These are phyloP conservation scores for Spilarctia lutea DNA, from an alignment of 2,888 invertebrate genomes.

Conservation along the genomic window DNA sequence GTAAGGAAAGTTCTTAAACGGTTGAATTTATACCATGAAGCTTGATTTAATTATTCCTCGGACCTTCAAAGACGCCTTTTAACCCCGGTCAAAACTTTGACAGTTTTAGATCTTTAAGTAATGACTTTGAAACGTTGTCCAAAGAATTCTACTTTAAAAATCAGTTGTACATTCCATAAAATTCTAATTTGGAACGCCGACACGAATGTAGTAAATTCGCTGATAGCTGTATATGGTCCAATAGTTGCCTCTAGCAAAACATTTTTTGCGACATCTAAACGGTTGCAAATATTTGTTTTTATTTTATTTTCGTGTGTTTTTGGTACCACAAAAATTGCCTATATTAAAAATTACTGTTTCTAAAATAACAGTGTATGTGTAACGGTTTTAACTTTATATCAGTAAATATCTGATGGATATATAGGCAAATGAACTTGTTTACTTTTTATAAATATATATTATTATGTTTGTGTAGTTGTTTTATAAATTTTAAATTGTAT, in stretches of 20 bases:
- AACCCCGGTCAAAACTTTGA: constrained; percentile 38
- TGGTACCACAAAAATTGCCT: neutral
- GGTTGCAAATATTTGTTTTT: constrained; percentile 23
- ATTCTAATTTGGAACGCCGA: constrained; percentile 41
- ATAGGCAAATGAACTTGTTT: neutral
- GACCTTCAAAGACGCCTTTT: constrained; percentile 41
- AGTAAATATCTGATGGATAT: neutral
- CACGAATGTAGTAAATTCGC: constrained; percentile 33
- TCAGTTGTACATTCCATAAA: constrained; percentile 35
- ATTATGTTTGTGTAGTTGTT: neutral
- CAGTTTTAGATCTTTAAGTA: constrained; percentile 40
- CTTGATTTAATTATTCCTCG: constrained; percentile 39
- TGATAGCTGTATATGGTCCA: constrained; percentile 29
- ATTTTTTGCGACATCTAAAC: constrained; percentile 24
- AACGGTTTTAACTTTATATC: neutral
- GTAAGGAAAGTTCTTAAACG: constrained; percentile 17
- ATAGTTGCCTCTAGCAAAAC: constrained; percentile 34
- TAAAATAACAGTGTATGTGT: neutral
- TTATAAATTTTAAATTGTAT: neutral
- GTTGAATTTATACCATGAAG: constrained; percentile 26
- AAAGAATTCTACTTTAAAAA: constrained; percentile 39
- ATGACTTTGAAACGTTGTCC: constrained; percentile 40
- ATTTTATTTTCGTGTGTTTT: constrained; percentile 23
- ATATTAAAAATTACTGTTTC: neutral
- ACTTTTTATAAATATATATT: neutral